A percentile compares a stretch with the other conserved stretches of the same genome.
These are phyloP conservation scores for Megaceryle alcyon DNA, from an alignment of 2,797 vertebrate species.

Conservation along the genomic window DNA sequence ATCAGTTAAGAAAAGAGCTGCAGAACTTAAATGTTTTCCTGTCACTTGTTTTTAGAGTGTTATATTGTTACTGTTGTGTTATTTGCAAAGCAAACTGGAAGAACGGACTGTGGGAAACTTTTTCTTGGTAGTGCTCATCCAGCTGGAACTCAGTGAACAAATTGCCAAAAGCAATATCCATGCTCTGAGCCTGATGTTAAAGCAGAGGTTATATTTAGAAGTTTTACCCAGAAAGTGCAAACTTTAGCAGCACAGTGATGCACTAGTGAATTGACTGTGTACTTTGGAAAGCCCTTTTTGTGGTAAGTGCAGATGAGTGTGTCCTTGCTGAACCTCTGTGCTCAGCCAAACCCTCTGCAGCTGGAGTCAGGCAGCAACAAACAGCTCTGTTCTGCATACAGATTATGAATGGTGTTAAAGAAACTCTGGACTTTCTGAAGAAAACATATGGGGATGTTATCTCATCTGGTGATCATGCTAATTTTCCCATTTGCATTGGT, in stretches of 20 bases:
- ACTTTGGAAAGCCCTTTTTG: background rate
- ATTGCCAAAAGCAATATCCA: constrained; percentile 22
- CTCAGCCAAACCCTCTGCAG: background rate
- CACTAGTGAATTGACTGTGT: background rate
- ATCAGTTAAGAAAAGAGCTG: background rate
- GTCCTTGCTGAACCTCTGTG: background rate
- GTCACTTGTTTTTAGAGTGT: background rate
- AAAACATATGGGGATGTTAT: background rate
- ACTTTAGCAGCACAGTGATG: background rate
- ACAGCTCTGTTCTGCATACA: background rate
- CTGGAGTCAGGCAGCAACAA: background rate
- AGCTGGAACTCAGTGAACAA: background rate
- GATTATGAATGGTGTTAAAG: background rate
- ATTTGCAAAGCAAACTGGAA: background rate
- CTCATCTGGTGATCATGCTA: background rate
- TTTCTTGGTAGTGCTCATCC: background rate
- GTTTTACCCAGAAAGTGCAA: background rate
- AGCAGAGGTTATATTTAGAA: constrained; percentile 22
- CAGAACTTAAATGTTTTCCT: background rate
- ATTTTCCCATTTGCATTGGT: background rate
- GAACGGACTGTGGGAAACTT: constrained; percentile 1
- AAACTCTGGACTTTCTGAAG: background rate
- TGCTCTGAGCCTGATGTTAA: background rate
- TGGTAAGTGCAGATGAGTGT: background rate
- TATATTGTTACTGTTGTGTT: background rate